A percentile compares a stretch with the other conserved stretches of the same genome.
Conservation (phyloP, 2,797 vertebrate genomes). For the Rhadinocentrus ornatus region DNA sequence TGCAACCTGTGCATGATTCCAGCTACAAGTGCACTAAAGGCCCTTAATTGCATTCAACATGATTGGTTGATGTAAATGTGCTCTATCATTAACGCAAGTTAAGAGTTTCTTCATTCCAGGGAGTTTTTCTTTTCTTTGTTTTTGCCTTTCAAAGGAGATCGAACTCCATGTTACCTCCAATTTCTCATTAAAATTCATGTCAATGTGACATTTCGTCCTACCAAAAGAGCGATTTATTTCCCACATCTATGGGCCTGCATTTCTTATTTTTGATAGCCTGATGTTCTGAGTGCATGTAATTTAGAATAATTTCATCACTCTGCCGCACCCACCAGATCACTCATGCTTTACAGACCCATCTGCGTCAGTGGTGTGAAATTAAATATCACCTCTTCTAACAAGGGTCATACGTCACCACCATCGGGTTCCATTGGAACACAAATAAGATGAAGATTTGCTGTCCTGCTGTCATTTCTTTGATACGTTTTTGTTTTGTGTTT, state of each 20-base stretch:
- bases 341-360: constrained; percentile 72
- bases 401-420: constrained; percentile 76
- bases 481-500: constrained; percentile 31
- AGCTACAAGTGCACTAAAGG: constrained; percentile 37
- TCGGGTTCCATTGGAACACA: constrained; percentile 69
- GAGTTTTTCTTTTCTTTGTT: constrained; percentile 45
- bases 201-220: constrained; percentile 59
- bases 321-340: constrained; percentile 56
- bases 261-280: constrained; percentile 63
- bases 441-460: constrained; percentile 69
- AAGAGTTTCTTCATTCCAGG: constrained; percentile 19
- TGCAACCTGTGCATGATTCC: constrained; percentile 57
- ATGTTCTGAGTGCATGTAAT: constrained; percentile 75
- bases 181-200: constrained; percentile 64
- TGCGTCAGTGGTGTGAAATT: constrained; percentile 70
- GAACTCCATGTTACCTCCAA: constrained; percentile 34
- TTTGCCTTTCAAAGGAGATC: constrained; percentile 41
- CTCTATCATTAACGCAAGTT: constrained; percentile 10
- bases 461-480: constrained; percentile 54
- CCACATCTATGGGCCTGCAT: constrained; percentile 47
- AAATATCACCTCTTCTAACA: constrained; percentile 73
- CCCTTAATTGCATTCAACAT: constrained; percentile 23
- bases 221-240: constrained; percentile 56
- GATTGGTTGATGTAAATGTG: constrained; percentile 26
- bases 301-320: constrained; percentile 70